Conservation (phyloP, 2,113 vertebrate species). For the Hyaena hyaena region DNA sequence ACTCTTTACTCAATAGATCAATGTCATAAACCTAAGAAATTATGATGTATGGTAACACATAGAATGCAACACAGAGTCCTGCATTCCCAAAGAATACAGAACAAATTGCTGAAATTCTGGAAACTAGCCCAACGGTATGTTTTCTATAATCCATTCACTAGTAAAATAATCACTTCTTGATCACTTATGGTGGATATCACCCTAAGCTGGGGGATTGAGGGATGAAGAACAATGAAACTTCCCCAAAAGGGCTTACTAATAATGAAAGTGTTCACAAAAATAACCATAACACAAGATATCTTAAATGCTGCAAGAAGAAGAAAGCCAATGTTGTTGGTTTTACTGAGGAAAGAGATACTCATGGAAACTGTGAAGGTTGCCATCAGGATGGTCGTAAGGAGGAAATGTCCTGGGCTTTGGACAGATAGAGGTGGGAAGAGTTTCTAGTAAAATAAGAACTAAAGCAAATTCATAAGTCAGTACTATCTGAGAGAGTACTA, state of each 20-base stretch:
- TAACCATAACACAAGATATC: not conserved
- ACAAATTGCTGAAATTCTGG: not conserved
- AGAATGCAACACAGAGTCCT: not conserved
- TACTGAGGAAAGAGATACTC: not conserved
- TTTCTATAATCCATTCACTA: not conserved
- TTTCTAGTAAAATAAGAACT: not conserved
- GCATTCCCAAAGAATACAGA: not conserved
- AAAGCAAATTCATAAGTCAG: not conserved
- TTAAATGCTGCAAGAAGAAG: not conserved
- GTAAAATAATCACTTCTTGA: not conserved
- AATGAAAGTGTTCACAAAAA: not conserved
- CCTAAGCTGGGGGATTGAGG: not conserved
- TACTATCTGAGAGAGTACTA: not conserved
- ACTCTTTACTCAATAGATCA: not conserved
- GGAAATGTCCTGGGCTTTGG: not conserved
- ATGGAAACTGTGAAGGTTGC: not conserved
- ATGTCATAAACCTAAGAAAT: not conserved
- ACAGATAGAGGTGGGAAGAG: not conserved
- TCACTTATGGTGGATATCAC: not conserved
- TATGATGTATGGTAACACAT: not conserved
- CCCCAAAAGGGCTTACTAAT: not conserved
- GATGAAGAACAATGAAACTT: not conserved
- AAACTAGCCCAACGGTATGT: not conserved
- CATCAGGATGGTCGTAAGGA: not conserved
- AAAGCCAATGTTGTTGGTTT: not conserved